phyloP scores from a whole-genome alignment of 2,888 invertebrate species.

The Agriopis marginaria region DNA sequence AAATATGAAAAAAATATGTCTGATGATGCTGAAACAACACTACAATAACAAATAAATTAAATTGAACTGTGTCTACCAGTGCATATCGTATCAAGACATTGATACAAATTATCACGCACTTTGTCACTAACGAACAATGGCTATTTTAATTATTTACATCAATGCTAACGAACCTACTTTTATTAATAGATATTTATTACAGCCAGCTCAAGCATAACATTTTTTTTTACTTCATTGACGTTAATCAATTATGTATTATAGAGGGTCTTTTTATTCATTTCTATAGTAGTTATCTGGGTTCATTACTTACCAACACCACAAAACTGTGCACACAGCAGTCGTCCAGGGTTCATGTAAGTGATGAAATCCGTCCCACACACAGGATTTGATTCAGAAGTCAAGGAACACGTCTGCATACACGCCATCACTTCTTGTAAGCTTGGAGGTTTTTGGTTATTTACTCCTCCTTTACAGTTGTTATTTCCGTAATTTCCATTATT shows the following conservation, averaged over 20 bases:
- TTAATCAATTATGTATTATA: not conserved
- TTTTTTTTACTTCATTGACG: not conserved
- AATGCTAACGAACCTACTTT: too few relatives aligned
- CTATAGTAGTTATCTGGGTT: too few relatives aligned
- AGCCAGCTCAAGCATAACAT: not conserved
- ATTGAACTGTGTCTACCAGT: too few relatives aligned
- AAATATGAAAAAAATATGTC: too few relatives aligned
- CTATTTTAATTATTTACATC: too few relatives aligned
- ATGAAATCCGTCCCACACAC: constrained; percentile 59
- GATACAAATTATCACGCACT: too few relatives aligned
- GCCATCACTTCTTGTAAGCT: constrained; percentile 21
- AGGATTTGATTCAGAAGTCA: constrained; percentile 55
- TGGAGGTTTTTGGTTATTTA: constrained; percentile 5
- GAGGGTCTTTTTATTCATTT: constrained; percentile 11
- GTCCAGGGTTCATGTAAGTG: constrained; percentile 59
- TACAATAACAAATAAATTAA: too few relatives aligned
- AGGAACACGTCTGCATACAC: constrained; percentile 37
- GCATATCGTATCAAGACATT: too few relatives aligned
- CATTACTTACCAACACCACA: constrained; percentile 60
- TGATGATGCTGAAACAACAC: too few relatives aligned
- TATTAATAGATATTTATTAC: too few relatives aligned
- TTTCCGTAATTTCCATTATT: constrained; percentile 8
- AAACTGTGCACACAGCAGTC: constrained; percentile 56
- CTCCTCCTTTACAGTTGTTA: not conserved
- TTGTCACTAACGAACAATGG: too few relatives aligned